Conservation (phyloP, 2,113 vertebrate genomes). For the Odocoileus hemionus region DNA sequence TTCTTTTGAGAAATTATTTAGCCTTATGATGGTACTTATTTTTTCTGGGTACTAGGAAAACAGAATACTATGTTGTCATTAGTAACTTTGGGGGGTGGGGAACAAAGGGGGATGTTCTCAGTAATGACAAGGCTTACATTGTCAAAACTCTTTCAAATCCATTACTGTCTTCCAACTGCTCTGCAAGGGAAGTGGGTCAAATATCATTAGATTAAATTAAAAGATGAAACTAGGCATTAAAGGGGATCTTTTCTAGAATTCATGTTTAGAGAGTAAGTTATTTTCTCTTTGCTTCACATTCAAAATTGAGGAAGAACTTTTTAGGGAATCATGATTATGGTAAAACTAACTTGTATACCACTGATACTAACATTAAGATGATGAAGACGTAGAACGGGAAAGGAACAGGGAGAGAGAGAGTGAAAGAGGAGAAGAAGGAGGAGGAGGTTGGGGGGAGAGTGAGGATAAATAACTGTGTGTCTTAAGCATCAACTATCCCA, state of each 20-base stretch:
- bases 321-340: neutral
- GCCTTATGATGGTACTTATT: neutral
- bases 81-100: neutral
- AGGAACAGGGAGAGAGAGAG: too few species aligned
- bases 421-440: rapidly evolving
- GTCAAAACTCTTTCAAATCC: neutral
- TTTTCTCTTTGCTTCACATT: neutral
- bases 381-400: too few species aligned
- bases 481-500: neutral
- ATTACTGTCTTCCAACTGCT: neutral
- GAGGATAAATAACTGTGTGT: rapidly evolving
- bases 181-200: neutral
- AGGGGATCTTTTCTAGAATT: neutral
- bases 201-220: neutral
- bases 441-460: too few species aligned
- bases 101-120: neutral
- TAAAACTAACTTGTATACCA: neutral
- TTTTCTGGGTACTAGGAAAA: neutral
- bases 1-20: neutral
- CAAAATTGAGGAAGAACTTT: neutral
- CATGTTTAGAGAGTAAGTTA: neutral
- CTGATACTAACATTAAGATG: neutral
- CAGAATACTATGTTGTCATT: neutral
- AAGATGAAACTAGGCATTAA: neutral
- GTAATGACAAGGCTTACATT: neutral